Base-by-base conservation (phyloP, 2,797 vertebrate species). In the Philypnodon macrostomus region DNA sequence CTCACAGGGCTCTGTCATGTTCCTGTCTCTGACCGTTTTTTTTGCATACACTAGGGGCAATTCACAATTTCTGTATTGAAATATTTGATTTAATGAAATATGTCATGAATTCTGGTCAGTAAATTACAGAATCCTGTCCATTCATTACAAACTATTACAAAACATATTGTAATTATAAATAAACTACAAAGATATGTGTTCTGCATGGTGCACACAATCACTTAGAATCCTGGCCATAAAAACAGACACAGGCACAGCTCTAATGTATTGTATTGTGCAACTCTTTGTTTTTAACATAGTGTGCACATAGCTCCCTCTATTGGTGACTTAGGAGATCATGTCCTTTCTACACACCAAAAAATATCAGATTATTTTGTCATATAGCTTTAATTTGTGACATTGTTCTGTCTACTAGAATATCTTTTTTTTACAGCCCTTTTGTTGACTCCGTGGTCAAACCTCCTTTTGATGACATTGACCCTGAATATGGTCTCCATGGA, bases 401-500 rank as follows among this genome's bases (percentile, higher is more conserved):
- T 50, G n/a, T 37, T 47, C 5, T 47, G 15, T n/a, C 9, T 36
- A 12, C 21, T 23, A 27, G n/a, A 15, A 1, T 2, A 1, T 38
- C 37, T 47, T 2, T 9, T 31, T 45, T 40, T 19, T 18, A 5
- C 53, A 94, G 95, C 36, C 81, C 75, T 2, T 92, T 92, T 34
- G 12, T 46, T 1, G 73, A 74, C 33, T 81, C 85, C 1, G 34
- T 75, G 36, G 44, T 75, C 51, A 65, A 51, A 17, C 73, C 90
- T 2, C 29, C 84, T 13, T 52, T 83, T 58, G 91, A 94, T 78
- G 93, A 97, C 74, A 53, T 89, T 69, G 93, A 90, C 70, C 86
- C 90, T 0, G 86, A 93, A 27, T 90, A 91, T 1, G 95, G 94
- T 63, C 89, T 97, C 71, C 92, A 92, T 73, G 89, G 87, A 63